These are phyloP conservation scores for Drosophila arawakana DNA, from an alignment of 1,140 invertebrate genomes.

Conservation along the genomic window DNA sequence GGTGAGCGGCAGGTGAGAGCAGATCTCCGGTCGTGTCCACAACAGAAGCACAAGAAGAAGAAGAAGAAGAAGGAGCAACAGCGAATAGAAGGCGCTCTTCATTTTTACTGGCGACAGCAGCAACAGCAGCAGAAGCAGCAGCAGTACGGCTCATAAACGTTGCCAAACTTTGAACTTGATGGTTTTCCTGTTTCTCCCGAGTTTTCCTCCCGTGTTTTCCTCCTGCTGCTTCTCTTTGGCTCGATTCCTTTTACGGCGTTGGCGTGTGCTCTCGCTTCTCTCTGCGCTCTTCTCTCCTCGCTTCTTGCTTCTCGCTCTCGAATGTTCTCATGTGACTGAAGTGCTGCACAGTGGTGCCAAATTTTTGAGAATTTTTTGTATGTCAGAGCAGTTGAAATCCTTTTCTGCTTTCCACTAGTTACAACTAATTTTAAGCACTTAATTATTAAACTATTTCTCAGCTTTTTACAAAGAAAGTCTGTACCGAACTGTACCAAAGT, in stretches of 20 bases:
- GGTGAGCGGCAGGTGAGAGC: background rate
- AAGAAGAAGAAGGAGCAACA: background rate
- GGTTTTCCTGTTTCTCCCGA: conserved; percentile 49
- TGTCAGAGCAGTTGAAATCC: too few species aligned
- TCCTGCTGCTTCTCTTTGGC: conserved; percentile 8
- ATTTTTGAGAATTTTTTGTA: too few species aligned
- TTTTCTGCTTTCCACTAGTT: too few species aligned
- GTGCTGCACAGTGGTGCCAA: background rate
- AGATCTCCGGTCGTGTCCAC: conserved; percentile 25
- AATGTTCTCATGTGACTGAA: conserved; percentile 51
- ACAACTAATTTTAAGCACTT: too few species aligned
- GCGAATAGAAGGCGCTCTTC: conserved; percentile 42
- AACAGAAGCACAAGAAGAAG: background rate
- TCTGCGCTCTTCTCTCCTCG: too few species aligned
- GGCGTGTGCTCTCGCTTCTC: conserved; percentile 53
- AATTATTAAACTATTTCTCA: too few species aligned
- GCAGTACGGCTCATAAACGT: conserved; percentile 72
- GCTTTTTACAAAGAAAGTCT: too few species aligned
- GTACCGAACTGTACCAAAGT: too few species aligned
- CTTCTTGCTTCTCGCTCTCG: too few species aligned
- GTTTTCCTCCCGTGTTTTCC: conserved; percentile 16
- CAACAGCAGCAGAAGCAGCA: conserved; percentile 28
- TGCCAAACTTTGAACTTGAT: conserved; percentile 82
- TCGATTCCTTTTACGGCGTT: conserved; percentile 68
- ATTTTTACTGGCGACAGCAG: conserved; percentile 74